Base-by-base conservation (phyloP, 2,797 vertebrate species). In the Apogon hyalosoma region DNA sequence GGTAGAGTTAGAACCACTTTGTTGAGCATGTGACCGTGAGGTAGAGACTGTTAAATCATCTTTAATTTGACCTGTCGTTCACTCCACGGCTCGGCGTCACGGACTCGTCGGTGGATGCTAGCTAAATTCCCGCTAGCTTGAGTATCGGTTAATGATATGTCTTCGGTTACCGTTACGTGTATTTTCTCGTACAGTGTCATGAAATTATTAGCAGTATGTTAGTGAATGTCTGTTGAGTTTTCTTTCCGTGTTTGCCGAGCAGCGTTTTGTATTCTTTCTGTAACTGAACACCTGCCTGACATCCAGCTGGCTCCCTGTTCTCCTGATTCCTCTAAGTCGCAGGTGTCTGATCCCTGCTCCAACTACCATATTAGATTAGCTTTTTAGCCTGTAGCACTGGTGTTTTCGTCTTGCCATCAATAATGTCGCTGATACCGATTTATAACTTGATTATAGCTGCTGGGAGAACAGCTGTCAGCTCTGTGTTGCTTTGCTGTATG, bases 121-220 rank as follows among this genome's bases (percentile, higher is more conserved):
- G 88, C 85, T 84, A 43, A 68, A 39, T 53, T 49, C 70, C 58
- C 66, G 70, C 75, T 88, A 87, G 76, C 28, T 53, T 43, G 28
- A 6, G 18, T 38, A 45, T 47, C 65, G 19, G 50, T 47, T 53
- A 11, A 48, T 21, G 11, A 0, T 41, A 18, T 3, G 43, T 10
- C 12, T 38, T 38, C 16, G 5, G 7, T 40, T 24, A 13, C 5
- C 3, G 6, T 39, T 36, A 3, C 1, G 4, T 39, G 18, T 39
- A 1, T 57, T 47, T 64, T 12, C 21, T 19, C 12, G 10, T 0
- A 4, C 12, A 0, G 0, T 11, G 1, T n/a, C 11, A 3, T n/a
- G 2, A 1, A 13, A 12, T 4, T 16, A n/a, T 6, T 6, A 11
- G 15, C 16, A 1, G 3, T 1, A 0, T 12, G 41, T 9, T 1